Conservation (phyloP, 2,113 vertebrate genomes). For the Triplophysa tibetana region DNA sequence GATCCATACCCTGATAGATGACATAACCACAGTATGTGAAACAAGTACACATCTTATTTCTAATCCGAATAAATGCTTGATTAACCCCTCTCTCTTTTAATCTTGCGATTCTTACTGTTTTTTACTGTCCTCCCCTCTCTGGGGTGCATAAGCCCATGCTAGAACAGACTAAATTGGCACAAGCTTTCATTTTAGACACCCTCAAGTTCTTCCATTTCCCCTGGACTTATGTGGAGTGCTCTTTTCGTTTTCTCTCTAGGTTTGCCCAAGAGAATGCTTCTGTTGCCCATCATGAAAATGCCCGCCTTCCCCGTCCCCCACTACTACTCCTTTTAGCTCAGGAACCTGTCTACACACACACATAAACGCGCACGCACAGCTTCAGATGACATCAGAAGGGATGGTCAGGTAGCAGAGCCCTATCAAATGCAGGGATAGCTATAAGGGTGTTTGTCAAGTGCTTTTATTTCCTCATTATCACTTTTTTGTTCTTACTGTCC, state of each 20-base stretch:
- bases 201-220: constrained; percentile 49
- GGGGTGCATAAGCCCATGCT: constrained; percentile 10
- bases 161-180: constrained; percentile 23
- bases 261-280: constrained; percentile 99
- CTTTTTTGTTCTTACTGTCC: constrained; percentile 72
- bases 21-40: not conserved
- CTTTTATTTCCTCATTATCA: constrained; percentile 69
- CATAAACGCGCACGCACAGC: constrained; percentile 54
- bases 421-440: constrained; percentile 43
- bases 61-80: constrained; percentile 17
- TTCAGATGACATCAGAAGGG: constrained; percentile 72
- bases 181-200: constrained; percentile 17
- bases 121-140: not conserved
- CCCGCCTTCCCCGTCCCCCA: constrained; percentile 96
- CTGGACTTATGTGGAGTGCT: constrained; percentile 90
- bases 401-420: constrained; percentile 62
- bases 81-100: constrained; percentile 2
- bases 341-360: constrained; percentile 71
- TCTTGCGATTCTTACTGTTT: constrained; percentile 8
- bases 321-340: constrained; percentile 99
- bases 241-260: constrained; percentile 95
- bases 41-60: constrained; percentile 8
- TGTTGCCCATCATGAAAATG: constrained; percentile 99
- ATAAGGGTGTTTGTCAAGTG: constrained; percentile 86
- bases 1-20: not conserved